Base-by-base conservation (phyloP, 2,888 invertebrate species). In the Gryllus longicercus region DNA sequence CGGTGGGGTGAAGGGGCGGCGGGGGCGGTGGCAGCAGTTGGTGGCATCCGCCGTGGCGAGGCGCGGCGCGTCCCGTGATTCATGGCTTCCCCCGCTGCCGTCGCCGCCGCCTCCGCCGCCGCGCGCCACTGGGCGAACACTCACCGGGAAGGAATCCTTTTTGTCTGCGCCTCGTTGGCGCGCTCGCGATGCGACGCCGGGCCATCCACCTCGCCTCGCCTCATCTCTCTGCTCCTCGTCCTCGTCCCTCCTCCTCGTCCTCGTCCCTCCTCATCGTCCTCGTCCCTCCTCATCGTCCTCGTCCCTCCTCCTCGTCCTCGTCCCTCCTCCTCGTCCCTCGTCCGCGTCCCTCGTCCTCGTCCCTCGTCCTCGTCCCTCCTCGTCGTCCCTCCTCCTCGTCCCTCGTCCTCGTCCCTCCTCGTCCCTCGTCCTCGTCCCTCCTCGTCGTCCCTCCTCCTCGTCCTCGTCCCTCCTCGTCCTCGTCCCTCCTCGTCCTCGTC, bases 121-220 rank as follows among this genome's bases (percentile, higher is more conserved):
- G 38, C 38, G 38, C 38, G 38, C 38, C 38, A 38, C 38, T 38
- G 8, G 38, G 38, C 8, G 38, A 38, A 38, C 38, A 63, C 14
- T 63, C 63, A 63, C 63, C n/a, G 63, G 63, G 63, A 63, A 63
- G 63, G 63, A 63, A 63, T 63, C n/a, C 63, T 63, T 63, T 63
- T 63, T n/a, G 63, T 63, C 63, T 8, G 63, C n/a, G 63, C 16
- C n/a, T 63, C 63, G 63, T n/a, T 63, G 63, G 63, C 63, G 63
- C 63, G n/a, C n/a, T n/a, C 63, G 63, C 16, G 63, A 63, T 63
- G 63, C 63, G 38, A 38, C 16, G 16, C 63, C 16, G 63, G 63
- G n/a, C 14, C 63, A 14, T 63, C 63, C 16, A 63, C 16, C 63
- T 63, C 63, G 16, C 16, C 1, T 4, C 63, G 11, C 63, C n/a